These are phyloP conservation scores for Zoanthus gigantus DNA, from an alignment of 92 coral and sea anemone genomes.

Conservation along the genomic window DNA sequence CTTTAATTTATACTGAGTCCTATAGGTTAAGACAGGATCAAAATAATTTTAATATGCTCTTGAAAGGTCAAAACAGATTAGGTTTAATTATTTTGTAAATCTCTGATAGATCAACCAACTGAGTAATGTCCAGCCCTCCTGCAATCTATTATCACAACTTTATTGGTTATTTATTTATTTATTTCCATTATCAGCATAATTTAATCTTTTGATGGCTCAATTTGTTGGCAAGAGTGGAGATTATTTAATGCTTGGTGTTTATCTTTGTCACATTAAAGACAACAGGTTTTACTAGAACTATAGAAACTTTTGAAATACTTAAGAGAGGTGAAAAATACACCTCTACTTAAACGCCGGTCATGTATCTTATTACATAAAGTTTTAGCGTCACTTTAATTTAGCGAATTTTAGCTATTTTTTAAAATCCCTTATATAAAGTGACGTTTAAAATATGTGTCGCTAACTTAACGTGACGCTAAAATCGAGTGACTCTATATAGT, in stretches of 20 bases:
- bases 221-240: too few species aligned
- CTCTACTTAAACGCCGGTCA: too few species aligned
- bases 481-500: too few species aligned
- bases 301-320: too few species aligned
- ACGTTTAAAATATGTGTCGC: too few species aligned
- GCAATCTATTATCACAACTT: constrained; percentile 2
- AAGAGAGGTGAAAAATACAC: too few species aligned
- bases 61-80: constrained; percentile 1
- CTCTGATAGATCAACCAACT: constrained; percentile 18
- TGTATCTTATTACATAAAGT: too few species aligned
- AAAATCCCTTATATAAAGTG: too few species aligned
- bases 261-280: background rate
- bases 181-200: constrained; percentile 5
- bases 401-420: too few species aligned
- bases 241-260: constrained; percentile 21
- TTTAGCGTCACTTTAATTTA: too few species aligned
- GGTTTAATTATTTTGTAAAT: constrained; percentile 13
- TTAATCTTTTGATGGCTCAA: background rate
- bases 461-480: too few species aligned
- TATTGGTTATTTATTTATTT: background rate
- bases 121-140: constrained; percentile 7
- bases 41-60: background rate
- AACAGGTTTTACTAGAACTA: too few species aligned
- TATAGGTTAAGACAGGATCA: constrained; percentile 1
- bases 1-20: background rate